phyloP scores from a whole-genome alignment of 2,113 vertebrate species.

The Otolemur garnettii region DNA sequence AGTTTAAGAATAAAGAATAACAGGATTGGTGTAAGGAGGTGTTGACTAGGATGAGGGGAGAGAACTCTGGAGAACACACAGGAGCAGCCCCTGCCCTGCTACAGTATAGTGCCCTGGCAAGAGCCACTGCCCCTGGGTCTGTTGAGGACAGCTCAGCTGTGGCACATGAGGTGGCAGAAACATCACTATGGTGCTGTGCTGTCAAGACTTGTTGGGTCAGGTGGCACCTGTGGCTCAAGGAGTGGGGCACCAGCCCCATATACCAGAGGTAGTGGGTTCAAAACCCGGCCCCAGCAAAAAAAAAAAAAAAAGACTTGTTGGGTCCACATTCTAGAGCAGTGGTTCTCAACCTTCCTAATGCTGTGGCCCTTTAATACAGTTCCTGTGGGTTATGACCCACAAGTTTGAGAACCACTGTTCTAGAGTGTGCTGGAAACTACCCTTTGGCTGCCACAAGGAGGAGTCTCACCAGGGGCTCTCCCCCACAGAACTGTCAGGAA shows the following conservation, averaged over 20 bases:
- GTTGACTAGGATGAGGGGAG: not conserved
- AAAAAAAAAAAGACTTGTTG: not conserved
- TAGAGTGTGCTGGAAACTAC: not conserved
- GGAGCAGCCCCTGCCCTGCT: not conserved
- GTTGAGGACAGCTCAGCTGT: not conserved
- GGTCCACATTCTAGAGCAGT: not conserved
- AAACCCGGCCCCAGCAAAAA: too few species aligned
- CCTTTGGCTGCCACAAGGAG: not conserved
- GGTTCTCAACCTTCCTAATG: too few species aligned
- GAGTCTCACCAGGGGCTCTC: not conserved
- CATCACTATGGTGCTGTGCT: rapidly evolving
- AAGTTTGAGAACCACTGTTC: too few species aligned
- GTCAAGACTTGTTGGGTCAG: not conserved
- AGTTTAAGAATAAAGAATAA: not conserved
- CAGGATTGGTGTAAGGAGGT: not conserved
- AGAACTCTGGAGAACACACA: not conserved
- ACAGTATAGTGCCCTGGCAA: too few species aligned
- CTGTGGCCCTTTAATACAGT: too few species aligned
- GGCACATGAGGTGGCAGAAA: not conserved
- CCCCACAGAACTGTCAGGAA: not conserved
- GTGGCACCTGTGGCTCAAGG: too few species aligned
- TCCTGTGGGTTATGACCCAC: too few species aligned
- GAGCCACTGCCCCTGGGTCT: not conserved
- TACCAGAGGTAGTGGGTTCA: too few species aligned
- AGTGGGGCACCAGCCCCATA: too few species aligned